Percentiles rank a stretch among this genome's conserved stretches.
Conservation (phyloP, 1,140 invertebrate species). For the Drosophila insularis region DNA sequence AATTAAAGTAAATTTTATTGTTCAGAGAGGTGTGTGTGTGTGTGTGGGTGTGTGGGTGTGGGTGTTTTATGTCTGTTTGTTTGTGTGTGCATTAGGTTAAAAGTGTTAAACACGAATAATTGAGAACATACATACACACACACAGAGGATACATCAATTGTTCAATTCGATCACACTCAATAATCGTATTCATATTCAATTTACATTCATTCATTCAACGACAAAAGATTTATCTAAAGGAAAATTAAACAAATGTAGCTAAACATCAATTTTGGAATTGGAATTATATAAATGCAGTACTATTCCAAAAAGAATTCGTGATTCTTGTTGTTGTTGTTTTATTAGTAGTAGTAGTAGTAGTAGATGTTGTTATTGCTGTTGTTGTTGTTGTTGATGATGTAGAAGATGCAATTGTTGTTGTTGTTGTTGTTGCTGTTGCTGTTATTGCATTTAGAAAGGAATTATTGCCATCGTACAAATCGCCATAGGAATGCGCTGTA, state of each 20-base stretch:
- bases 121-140: constrained; percentile 15
- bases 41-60: not conserved
- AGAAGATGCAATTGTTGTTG: constrained; percentile 20
- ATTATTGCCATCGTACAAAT: constrained; percentile 50
- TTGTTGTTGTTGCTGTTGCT: constrained; percentile 22
- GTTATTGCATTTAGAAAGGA: constrained; percentile 31
- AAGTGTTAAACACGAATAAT: constrained; percentile 27
- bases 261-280: constrained; percentile 62
- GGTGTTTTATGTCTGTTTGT: too few relatives aligned
- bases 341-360: constrained; percentile 12
- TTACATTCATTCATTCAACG: constrained; percentile 22
- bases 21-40: not conserved
- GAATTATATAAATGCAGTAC: constrained; percentile 61
- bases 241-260: constrained; percentile 29
- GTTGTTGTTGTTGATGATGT: constrained; percentile 18
- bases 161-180: constrained; percentile 1
- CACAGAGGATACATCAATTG: constrained; percentile 5
- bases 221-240: constrained; percentile 35
- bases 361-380: constrained; percentile 25
- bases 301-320: constrained; percentile 61
- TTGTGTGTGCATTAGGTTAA: constrained; percentile 8
- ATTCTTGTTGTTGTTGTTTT: constrained; percentile 35
- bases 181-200: not conserved
- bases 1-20: constrained; percentile 47
- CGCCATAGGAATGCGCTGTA: constrained; percentile 36